Percentiles rank a stretch among this genome's conserved stretches.
Conservation (phyloP, 2,888 invertebrate genomes). For the Gastracanthus pulcherrimus region DNA sequence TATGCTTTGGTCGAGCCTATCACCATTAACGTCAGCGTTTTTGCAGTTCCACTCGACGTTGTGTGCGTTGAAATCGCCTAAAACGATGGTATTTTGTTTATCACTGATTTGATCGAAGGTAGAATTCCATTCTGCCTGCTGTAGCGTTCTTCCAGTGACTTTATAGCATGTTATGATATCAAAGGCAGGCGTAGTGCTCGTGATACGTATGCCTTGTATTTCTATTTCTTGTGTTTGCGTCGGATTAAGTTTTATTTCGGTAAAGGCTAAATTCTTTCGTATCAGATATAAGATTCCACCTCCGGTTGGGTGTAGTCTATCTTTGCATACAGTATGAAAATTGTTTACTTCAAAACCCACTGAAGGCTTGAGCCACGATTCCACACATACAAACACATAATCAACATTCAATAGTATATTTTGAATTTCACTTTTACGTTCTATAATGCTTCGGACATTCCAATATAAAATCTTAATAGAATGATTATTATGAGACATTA, state of each 20-base stretch:
- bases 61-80: conserved; percentile 32
- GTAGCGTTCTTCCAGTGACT: not conserved
- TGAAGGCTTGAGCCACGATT: conserved; percentile 22
- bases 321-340: not conserved
- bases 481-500: too few species aligned
- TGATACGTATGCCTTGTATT: not conserved
- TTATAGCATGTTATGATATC: not conserved
- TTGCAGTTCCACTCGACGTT: conserved; percentile 31
- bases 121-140: not conserved
- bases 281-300: not conserved
- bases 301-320: not conserved
- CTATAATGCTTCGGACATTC: conserved; percentile 20
- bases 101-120: not conserved
- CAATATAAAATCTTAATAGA: too few species aligned
- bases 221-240: not conserved
- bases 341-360: too few species aligned
- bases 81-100: not conserved
- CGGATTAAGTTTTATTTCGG: not conserved
- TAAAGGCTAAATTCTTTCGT: not conserved
- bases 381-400: conserved; percentile 26
- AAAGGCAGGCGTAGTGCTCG: not conserved
- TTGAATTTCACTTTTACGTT: not conserved
- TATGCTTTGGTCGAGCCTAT: conserved; percentile 11
- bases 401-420: too few species aligned
- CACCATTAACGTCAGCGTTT: conserved; percentile 21